Conservation (phyloP, 2,113 vertebrate species). For the Brachypteracias leptosomus region DNA sequence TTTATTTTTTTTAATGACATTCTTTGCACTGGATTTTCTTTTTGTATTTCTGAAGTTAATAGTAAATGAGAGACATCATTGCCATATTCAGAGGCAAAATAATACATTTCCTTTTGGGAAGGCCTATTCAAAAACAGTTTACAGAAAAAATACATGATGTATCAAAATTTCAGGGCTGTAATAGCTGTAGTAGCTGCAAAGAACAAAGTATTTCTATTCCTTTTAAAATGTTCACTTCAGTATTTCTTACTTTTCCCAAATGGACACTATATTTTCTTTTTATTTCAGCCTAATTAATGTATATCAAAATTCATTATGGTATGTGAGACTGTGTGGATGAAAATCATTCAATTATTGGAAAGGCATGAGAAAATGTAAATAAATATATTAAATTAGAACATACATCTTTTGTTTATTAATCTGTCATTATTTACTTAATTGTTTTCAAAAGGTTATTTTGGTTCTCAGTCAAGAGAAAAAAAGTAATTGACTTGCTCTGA, state of each 20-base stretch:
- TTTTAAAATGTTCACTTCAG: not conserved
- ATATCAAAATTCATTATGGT: not conserved
- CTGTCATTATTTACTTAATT: not conserved
- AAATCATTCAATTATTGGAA: not conserved
- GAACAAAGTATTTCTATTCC: not conserved
- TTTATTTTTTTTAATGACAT: not conserved
- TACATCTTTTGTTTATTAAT: not conserved
- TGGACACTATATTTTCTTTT: not conserved
- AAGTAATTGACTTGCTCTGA: not conserved
- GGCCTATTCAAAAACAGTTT: not conserved
- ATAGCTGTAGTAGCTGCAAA: not conserved
- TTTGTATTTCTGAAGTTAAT: not conserved
- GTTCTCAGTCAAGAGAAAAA: not conserved
- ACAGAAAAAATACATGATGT: not conserved
- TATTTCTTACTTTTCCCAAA: not conserved
- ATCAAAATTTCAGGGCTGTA: not conserved
- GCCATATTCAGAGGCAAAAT: not conserved
- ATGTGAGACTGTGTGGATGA: not conserved
- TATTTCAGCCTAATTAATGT: not conserved
- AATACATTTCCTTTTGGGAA: not conserved
- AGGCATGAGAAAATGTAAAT: not conserved
- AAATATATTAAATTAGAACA: not conserved
- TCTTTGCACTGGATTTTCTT: not conserved
- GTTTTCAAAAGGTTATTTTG: not conserved
- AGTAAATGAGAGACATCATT: not conserved